Evolutionary conservation across 2,113 vertebrate species (phyloP).

Genomic region (Syrrhaptes paradoxus): DNA sequence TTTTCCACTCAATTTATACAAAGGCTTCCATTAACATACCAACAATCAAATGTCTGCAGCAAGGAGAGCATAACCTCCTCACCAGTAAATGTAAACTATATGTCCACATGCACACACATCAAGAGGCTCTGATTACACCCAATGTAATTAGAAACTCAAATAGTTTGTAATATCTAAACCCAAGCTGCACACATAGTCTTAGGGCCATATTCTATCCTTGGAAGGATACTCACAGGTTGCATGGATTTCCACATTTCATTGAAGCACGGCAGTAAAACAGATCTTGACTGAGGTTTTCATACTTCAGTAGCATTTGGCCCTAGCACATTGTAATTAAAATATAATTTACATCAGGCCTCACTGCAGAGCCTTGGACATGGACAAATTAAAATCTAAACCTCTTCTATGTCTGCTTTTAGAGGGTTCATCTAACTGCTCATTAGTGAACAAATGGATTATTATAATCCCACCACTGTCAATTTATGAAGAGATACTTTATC

Average conservation of each 20-base stretch:
- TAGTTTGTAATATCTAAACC: background rate
- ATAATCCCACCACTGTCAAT: background rate
- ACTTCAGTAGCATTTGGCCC: background rate
- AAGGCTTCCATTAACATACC: constrained; percentile 14
- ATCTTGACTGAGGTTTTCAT: background rate
- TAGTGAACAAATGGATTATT: background rate
- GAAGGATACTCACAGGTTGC: background rate
- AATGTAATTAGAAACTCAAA: constrained; percentile 23
- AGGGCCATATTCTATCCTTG: background rate
- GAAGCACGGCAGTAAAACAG: background rate
- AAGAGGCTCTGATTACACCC: background rate
- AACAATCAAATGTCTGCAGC: background rate
- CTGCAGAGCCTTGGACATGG: background rate
- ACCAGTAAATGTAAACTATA: background rate
- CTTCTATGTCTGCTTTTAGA: background rate
- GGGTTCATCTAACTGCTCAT: background rate
- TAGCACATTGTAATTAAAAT: background rate
- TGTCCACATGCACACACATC: background rate
- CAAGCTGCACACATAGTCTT: background rate
- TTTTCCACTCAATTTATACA: constrained; percentile 37
- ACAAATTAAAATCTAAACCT: background rate
- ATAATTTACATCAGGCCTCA: background rate
- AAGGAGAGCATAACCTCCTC: constrained; percentile 2
- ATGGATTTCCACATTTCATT: background rate
- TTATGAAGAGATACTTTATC: background rate